These are phyloP conservation scores for Molanna angustata DNA, from an alignment of 2,888 invertebrate species.

Conservation along the genomic window DNA sequence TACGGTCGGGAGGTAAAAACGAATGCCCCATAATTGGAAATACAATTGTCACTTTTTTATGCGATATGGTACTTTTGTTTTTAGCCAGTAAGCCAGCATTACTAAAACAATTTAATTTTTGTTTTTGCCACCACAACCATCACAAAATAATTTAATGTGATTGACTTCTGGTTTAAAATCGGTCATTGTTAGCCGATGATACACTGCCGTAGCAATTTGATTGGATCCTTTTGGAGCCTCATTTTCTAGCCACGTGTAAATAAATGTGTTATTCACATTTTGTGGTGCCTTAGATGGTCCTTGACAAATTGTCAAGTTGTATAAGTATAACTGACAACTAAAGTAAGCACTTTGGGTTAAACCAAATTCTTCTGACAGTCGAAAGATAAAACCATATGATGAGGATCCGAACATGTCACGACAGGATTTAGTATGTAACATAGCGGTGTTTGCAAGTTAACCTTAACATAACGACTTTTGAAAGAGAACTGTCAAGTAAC, in stretches of 20 bases:
- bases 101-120: constrained; percentile 32
- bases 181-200: constrained; percentile 17
- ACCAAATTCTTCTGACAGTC: constrained; percentile 36
- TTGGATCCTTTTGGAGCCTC: constrained; percentile 34
- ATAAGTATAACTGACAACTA: constrained; percentile 32
- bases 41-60: constrained; percentile 29
- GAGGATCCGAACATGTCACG: no score
- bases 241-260: constrained; percentile 34
- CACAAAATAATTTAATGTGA: constrained; percentile 30
- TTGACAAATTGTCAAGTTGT: constrained; percentile 33
- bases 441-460: no score
- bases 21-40: constrained; percentile 33
- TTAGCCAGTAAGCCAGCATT: constrained; percentile 33
- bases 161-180: background rate
- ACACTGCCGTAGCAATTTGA: constrained; percentile 35
- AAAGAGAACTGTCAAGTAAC: no score
- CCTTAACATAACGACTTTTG: no score
- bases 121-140: constrained; percentile 35
- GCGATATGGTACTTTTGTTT: constrained; percentile 23
- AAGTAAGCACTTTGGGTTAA: constrained; percentile 34
- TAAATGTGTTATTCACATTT: constrained; percentile 26
- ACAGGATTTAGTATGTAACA: no score
- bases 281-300: constrained; percentile 27
- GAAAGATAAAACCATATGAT: constrained; percentile 24
- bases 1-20: constrained; percentile 30